These are phyloP conservation scores for Erythrolamprus reginae DNA, from an alignment of 2,113 vertebrate species.

Conservation along the genomic window DNA sequence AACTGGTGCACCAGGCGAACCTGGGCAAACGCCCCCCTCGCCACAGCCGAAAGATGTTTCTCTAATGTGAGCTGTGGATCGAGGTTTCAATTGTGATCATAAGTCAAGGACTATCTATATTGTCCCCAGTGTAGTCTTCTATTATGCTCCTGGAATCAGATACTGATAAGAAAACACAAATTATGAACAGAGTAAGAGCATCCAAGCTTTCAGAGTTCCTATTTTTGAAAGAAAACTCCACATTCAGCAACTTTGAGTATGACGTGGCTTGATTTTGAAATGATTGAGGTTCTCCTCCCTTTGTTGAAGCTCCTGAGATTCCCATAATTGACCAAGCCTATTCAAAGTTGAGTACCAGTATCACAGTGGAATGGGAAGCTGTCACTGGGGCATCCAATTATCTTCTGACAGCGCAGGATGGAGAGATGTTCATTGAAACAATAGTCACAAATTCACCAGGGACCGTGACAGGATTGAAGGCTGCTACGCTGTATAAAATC, in stretches of 20 bases:
- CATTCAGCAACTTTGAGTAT: background rate
- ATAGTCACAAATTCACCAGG: slow-evolving; percentile 73
- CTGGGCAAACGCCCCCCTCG: no score
- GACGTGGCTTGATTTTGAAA: background rate
- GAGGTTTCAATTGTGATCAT: background rate
- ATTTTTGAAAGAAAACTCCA: background rate
- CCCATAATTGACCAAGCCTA: slow-evolving; percentile 79
- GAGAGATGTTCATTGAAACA: slow-evolving; percentile 73
- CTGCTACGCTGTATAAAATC: slow-evolving; percentile 78
- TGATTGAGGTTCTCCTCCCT: background rate
- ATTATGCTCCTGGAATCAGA: background rate
- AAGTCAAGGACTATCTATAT: background rate
- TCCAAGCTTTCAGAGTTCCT: background rate
- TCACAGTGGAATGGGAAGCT: slow-evolving; percentile 83
- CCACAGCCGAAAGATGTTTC: no score
- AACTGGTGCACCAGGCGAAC: no score
- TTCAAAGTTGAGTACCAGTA: slow-evolving; percentile 86
- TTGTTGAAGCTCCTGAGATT: slow-evolving; percentile 75
- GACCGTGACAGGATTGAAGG: slow-evolving; percentile 74
- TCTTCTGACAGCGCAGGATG: slow-evolving; percentile 72
- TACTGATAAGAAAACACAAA: background rate
- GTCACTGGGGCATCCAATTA: slow-evolving; percentile 81
- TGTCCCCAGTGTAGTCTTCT: background rate
- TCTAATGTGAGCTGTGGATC: no score
- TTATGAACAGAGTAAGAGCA: background rate